phyloP scores from a whole-genome alignment of 2,113 vertebrate genomes.

The Anarrhichthys ocellatus region DNA sequence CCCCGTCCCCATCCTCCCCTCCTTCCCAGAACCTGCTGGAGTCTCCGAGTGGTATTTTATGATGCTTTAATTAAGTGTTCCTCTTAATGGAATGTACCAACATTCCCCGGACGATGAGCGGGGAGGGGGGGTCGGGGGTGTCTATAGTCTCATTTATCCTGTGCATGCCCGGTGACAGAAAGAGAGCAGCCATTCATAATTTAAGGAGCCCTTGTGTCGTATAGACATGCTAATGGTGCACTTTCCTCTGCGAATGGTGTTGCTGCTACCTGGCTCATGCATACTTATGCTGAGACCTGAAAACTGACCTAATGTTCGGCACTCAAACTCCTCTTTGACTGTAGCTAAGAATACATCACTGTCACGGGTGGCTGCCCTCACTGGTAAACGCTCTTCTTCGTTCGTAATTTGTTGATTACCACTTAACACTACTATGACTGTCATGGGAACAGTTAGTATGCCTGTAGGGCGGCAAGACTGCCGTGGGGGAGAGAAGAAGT shows the following conservation, averaged over 20 bases:
- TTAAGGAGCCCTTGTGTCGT: slow-evolving; percentile 62
- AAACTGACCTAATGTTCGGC: slow-evolving; percentile 37
- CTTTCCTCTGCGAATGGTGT: slow-evolving; percentile 28
- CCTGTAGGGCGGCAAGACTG: background rate
- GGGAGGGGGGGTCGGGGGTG: slow-evolving; percentile 7
- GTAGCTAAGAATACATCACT: slow-evolving; percentile 1
- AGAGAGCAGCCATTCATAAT: slow-evolving; percentile 77
- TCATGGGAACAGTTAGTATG: background rate
- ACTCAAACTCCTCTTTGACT: background rate
- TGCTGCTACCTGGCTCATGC: slow-evolving; percentile 34
- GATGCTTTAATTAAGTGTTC: slow-evolving; percentile 80
- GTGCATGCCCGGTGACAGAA: slow-evolving; percentile 71
- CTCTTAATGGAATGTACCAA: slow-evolving; percentile 77
- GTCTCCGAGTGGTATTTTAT: slow-evolving; percentile 76
- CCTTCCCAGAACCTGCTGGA: slow-evolving; percentile 59
- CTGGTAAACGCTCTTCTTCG: background rate
- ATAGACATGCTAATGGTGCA: slow-evolving; percentile 71
- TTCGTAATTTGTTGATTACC: background rate
- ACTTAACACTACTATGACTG: background rate
- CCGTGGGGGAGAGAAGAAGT: background rate
- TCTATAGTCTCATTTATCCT: slow-evolving; percentile 72
- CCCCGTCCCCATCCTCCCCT: slow-evolving; percentile 8
- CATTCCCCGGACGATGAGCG: slow-evolving; percentile 61
- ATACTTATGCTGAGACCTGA: slow-evolving; percentile 24
- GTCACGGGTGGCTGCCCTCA: background rate